Evolutionary conservation across 2,888 invertebrate genomes (phyloP), one percentile per base, ranked within the genome.

Genomic region (Thereva unica): DNA sequence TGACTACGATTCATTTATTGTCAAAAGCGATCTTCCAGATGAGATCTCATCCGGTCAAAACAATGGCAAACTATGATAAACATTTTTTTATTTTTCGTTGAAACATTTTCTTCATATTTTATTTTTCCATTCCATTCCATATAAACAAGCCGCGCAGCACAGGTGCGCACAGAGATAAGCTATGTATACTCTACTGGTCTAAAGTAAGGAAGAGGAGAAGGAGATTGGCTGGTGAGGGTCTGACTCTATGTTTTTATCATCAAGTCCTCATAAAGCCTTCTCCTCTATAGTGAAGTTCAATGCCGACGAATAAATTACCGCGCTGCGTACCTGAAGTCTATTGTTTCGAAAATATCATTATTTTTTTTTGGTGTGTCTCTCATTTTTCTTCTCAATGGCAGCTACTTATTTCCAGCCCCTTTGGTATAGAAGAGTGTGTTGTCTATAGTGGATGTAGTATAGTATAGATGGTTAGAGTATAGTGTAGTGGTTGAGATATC

Each of bases 301-400:
- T 59, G 57, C 47, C 47, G 47, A 59, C 57, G 57, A 59, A 59
- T 59, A 59, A 59, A 59, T 59, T 59, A 59, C 47, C 53, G 38
- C 23, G 23, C 23, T 23, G 23, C 23, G 23, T 23, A 44, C 57
- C 47, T 59, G 57, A 59, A 45, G 57, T 37, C 57, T 59, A 59
- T 59, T 59, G 57, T 59, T 57, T 59, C n/a, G 23, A 23, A 23
- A 2, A 23, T 23, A 23, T 23, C 23, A 47, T 4, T 35, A 23
- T 10, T 50, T 50, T 50, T 50, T 50, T 23, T 35, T 7, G n/a
- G n/a, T n/a, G n/a, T n/a, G 34, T 50, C 6, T 35, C 23, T 50
- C 23, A 50, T 50, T 7, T 50, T 7, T 5, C 5, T 8, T 50
- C 50, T 50, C 50, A 10, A 50, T 42, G 23, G 23, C 23, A 23